These are phyloP conservation scores for Cygnus atratus DNA, from an alignment of 2,113 vertebrate species.

Conservation along the genomic window DNA sequence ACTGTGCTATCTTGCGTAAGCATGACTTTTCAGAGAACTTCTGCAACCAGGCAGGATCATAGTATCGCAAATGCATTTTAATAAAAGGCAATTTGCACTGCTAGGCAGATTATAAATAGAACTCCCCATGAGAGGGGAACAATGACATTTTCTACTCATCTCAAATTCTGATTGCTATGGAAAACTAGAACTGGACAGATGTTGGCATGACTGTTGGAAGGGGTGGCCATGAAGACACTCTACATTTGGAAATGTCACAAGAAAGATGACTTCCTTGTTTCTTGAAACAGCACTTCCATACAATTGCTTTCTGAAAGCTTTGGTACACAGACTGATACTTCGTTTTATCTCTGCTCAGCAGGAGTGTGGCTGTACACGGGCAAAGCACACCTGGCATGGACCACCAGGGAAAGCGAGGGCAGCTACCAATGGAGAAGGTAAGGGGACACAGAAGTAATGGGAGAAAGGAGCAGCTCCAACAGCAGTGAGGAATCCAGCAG, in stretches of 20 bases:
- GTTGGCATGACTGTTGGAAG: neutral
- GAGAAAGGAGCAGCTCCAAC: neutral
- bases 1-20: neutral
- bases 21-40: neutral
- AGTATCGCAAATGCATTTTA: neutral
- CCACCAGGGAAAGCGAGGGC: fast-evolving
- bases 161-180: neutral
- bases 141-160: neutral
- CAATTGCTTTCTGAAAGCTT: neutral
- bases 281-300: neutral
- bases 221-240: neutral
- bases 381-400: neutral
- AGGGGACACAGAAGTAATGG: neutral
- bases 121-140: neutral
- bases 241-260: neutral
- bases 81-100: neutral
- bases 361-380: fast-evolving
- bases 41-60: neutral
- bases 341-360: neutral
- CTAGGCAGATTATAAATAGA: neutral
- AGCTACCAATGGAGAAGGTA: neutral
- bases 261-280: neutral
- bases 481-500: neutral
- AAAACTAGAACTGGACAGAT: neutral
- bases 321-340: neutral